Evolutionary conservation across 1,140 invertebrate species (phyloP), one percentile per base, ranked within the genome.

Genomic region (Zaprionus camerounensis): DNA sequence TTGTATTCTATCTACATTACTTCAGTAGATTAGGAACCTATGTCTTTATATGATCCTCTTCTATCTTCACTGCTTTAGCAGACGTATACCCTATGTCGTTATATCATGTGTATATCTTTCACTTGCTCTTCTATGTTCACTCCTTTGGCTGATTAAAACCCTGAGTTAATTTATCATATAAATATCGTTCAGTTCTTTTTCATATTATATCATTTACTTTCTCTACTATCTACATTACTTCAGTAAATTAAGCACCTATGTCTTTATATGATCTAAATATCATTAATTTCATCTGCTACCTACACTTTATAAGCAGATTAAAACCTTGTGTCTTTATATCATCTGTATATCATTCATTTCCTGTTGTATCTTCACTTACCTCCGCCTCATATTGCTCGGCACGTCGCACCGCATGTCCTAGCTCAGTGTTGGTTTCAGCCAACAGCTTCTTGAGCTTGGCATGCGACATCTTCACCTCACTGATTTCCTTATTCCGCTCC

Each of bases 351-450:
- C 0, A 34, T 34, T 34, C 3, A 34, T 0, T 34, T 34, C 0
- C 31, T 34, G 2, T 34, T 34, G 9, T 3, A 13, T 24, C 6
- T 4, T 7, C 12, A 83, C 88, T 90, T 44, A 97, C 97, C 93
- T 97, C 97, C 12, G 94, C 93, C 92, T 97, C 97, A 88, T 97
- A 97, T 87, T 97, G 96, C 77, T 98, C 97, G 1, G 96, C 96
- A 5, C 97, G 92, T 26, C 97, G 93, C 9, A 95, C 93, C 1
- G 96, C 95, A 91, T 98, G 97, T 1, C 95, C 96, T 7, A 97
- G 92, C 91, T 98, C 97, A 0, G 96, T 97, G 6, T 95, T 95
- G 83, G 96, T 96, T 78, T 98, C 97, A 41, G 95, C 94, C 12
- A 97, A 88, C 12, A 96, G 92, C 92, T 97, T 97, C 91, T 97